These are phyloP conservation scores for Lycocorax pyrrhopterus DNA, from an alignment of 2,113 vertebrate genomes.

Conservation along the genomic window DNA sequence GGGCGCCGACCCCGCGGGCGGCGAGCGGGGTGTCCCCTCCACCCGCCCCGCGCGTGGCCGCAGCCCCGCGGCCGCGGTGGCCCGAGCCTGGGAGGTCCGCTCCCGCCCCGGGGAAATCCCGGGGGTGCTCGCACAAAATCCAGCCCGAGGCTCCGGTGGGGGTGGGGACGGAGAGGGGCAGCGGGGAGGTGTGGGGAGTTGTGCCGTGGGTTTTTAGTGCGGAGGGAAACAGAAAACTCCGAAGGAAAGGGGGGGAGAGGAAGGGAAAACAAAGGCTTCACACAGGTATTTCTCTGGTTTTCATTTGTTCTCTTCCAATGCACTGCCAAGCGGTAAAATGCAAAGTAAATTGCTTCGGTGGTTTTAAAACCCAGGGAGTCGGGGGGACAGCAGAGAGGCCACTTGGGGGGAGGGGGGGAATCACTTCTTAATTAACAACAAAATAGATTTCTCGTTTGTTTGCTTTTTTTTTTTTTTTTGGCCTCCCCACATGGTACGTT, in stretches of 20 bases:
- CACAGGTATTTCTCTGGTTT: not conserved
- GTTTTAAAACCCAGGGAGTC: not conserved
- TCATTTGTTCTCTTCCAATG: not conserved
- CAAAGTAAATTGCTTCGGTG: not conserved
- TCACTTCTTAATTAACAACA: not conserved
- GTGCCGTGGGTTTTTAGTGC: fast-evolving
- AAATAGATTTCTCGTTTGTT: not conserved
- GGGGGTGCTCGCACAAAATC: fast-evolving
- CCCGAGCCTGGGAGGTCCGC: not conserved
- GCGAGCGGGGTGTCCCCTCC: not conserved
- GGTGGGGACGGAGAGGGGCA: not conserved
- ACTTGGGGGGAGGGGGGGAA: fast-evolving
- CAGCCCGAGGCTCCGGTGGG: not conserved
- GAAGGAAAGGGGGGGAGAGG: fast-evolving
- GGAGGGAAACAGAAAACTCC: not conserved
- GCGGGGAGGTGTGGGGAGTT: not conserved
- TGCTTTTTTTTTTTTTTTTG: not conserved
- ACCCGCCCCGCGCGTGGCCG: not conserved
- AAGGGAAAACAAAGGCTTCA: not conserved
- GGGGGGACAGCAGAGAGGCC: not conserved
- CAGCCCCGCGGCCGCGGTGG: not conserved
- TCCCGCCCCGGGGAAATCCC: not conserved
- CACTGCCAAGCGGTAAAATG: not conserved
- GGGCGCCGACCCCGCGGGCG: not conserved
- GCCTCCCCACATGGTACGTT: not conserved